Percentiles rank a stretch among this genome's conserved stretches.
These are phyloP conservation scores for Thymelicus sylvestris DNA, from an alignment of 2,888 invertebrate genomes.

Conservation along the genomic window DNA sequence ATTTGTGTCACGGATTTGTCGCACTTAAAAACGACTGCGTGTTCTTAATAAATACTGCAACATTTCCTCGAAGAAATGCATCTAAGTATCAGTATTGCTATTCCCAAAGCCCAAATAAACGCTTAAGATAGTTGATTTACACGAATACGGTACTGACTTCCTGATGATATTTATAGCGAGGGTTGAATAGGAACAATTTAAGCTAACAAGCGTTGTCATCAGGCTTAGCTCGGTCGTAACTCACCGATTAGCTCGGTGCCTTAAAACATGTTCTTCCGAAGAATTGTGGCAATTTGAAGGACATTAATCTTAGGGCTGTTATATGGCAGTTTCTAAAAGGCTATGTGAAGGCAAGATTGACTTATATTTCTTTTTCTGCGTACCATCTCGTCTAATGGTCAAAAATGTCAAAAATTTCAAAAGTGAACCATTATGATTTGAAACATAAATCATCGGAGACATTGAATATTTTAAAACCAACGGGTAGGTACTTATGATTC, in stretches of 20 bases:
- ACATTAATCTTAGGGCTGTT: constrained; percentile 2
- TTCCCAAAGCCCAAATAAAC: not conserved
- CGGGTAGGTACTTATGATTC: too few species aligned
- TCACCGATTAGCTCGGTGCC: constrained; percentile 16
- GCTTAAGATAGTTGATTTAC: constrained; percentile 20
- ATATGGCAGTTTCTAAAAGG: not conserved
- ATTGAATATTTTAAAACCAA: too few species aligned
- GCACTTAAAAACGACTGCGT: too few species aligned
- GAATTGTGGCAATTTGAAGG: not conserved
- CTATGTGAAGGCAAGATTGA: not conserved
- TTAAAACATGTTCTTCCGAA: constrained; percentile 2
- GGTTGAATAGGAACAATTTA: constrained; percentile 31
- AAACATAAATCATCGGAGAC: too few species aligned
- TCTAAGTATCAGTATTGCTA: not conserved
- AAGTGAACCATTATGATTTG: too few species aligned
- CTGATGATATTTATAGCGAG: constrained; percentile 28
- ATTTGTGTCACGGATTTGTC: too few species aligned
- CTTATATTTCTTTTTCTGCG: not conserved
- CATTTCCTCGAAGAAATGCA: too few species aligned
- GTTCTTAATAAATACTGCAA: too few species aligned
- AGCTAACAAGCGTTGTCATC: constrained; percentile 27
- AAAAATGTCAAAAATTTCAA: too few species aligned
- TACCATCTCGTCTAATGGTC: too few species aligned
- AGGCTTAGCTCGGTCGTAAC: constrained; percentile 20
- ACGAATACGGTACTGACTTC: constrained; percentile 6